Evolutionary conservation across 2,797 vertebrate genomes (phyloP).

Genomic region (Furcifer pardalis): DNA sequence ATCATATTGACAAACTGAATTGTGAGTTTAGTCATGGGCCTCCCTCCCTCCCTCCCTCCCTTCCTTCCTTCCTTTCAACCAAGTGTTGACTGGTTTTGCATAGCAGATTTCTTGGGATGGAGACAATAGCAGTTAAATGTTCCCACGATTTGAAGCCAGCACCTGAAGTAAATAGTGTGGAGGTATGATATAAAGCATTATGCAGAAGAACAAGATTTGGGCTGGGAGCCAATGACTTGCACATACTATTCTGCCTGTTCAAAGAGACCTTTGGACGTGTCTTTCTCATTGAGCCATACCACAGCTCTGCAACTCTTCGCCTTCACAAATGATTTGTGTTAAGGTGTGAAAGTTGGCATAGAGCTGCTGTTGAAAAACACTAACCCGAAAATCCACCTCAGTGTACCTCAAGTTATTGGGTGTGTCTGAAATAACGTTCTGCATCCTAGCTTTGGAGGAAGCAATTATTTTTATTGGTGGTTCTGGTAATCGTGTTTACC

Average conservation of each 20-base stretch:
- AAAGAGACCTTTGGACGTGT: neutral
- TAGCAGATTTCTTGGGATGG: neutral
- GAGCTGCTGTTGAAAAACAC: neutral
- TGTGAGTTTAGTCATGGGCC: conserved; percentile 45
- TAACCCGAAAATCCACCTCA: neutral
- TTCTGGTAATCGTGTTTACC: too few relatives aligned
- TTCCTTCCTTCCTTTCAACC: conserved; percentile 40
- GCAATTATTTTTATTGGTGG: neutral
- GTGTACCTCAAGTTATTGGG: neutral
- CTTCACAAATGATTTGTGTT: neutral
- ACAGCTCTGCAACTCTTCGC: neutral
- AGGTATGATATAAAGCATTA: conserved; percentile 7
- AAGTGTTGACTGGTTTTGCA: conserved; percentile 11
- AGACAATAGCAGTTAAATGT: conserved; percentile 5
- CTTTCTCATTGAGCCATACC: neutral
- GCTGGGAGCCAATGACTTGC: neutral
- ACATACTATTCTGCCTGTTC: neutral
- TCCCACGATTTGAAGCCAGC: conserved; percentile 41
- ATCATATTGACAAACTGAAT: neutral
- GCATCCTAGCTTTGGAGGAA: neutral
- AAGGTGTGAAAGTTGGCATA: too few relatives aligned
- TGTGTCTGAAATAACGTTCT: neutral
- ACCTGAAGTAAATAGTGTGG: conserved; percentile 12
- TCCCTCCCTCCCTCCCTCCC: too few relatives aligned
- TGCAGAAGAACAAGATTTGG: conserved; percentile 28